Evolutionary conservation across 1,140 invertebrate species (phyloP).

Genomic region (Periplaneta americana): DNA sequence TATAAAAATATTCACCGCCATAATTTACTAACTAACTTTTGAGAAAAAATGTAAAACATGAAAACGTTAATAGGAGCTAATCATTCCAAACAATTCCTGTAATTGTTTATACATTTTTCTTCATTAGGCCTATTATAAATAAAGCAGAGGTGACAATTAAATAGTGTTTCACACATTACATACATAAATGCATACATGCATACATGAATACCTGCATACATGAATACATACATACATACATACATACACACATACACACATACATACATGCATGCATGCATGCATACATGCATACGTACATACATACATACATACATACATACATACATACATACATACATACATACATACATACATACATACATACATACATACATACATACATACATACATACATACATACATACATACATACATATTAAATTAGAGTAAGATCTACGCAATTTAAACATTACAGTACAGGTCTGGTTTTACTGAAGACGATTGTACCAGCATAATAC

Average conservation of each 20-base stretch:
- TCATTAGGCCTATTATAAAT: too few relatives aligned
- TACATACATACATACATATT: background rate
- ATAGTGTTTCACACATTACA: background rate
- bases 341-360: slow-evolving; percentile 9
- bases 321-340: slow-evolving; percentile 15
- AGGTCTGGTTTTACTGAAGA: too few relatives aligned
- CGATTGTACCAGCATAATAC: too few relatives aligned
- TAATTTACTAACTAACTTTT: too few relatives aligned
- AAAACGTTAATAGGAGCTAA: too few relatives aligned
- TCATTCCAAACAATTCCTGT: too few relatives aligned
- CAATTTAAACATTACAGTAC: too few relatives aligned
- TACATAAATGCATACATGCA: background rate
- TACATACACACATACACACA: background rate
- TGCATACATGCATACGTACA: background rate
- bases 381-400: slow-evolving; percentile 1
- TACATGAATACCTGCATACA: background rate
- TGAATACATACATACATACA: background rate
- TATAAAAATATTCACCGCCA: too few relatives aligned
- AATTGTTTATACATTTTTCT: too few relatives aligned
- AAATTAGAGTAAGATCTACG: too few relatives aligned
- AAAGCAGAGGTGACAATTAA: too few relatives aligned
- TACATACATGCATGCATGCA: slow-evolving; percentile 1
- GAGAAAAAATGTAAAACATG: too few relatives aligned
- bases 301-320: slow-evolving; percentile 6
- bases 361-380: slow-evolving; percentile 6